These are phyloP conservation scores for Sussaba pulchella DNA, from an alignment of 2,888 invertebrate genomes.

Conservation along the genomic window DNA sequence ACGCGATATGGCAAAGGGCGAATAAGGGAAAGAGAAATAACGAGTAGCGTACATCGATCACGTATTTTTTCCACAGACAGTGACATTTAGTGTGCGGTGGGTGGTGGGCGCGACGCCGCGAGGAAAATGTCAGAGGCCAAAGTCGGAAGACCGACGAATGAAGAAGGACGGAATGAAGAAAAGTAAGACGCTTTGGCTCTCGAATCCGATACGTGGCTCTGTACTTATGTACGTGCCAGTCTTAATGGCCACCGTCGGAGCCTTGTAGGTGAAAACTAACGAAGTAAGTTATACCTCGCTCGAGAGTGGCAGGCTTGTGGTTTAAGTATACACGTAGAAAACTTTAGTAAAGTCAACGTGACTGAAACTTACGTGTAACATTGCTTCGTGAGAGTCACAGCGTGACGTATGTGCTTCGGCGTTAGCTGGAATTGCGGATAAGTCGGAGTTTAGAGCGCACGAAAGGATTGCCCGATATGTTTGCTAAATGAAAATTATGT, in stretches of 20 bases:
- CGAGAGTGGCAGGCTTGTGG: slow-evolving; percentile 26
- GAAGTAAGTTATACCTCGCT: slow-evolving; percentile 67
- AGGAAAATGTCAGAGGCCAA: slow-evolving; percentile 77
- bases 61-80: slow-evolving; percentile 75
- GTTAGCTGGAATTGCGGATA: slow-evolving; percentile 19
- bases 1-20: slow-evolving; percentile 25
- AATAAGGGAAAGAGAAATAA: slow-evolving; percentile 55
- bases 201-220: slow-evolving; percentile 2
- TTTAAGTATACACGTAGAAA: slow-evolving; percentile 39
- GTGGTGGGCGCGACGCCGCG: slow-evolving; percentile 77
- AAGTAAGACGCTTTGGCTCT: background rate
- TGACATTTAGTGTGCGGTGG: slow-evolving; percentile 79
- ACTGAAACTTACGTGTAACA: slow-evolving; percentile 5
- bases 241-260: slow-evolving; percentile 67
- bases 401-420: slow-evolving; percentile 55
- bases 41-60: slow-evolving; percentile 77
- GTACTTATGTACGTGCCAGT: slow-evolving; percentile 45
- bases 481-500: slow-evolving; percentile 42
- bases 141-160: slow-evolving; percentile 65
- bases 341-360: slow-evolving; percentile 23
- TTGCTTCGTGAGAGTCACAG: slow-evolving; percentile 49
- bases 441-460: slow-evolving; percentile 19
- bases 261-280: slow-evolving; percentile 68
- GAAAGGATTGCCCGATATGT: slow-evolving; percentile 17
- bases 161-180: slow-evolving; percentile 38